Evolutionary conservation across 37 sponge, comb jelly and placozoan genomes (phyloP).

Genomic region (Chondrosia reniformis): DNA sequence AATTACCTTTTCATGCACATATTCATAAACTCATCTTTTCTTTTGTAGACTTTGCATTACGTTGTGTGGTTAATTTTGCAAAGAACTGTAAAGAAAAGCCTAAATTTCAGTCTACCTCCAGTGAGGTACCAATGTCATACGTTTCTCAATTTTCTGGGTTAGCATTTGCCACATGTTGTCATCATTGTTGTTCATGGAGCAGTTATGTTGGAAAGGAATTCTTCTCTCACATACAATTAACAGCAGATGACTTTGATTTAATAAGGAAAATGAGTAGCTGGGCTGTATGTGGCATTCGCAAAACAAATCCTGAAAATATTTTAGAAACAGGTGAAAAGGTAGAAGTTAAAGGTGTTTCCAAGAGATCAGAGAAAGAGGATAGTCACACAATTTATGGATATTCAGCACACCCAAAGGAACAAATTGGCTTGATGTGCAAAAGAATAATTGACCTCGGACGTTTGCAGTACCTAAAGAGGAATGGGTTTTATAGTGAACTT

Average conservation of each 20-base stretch:
- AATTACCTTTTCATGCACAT: too few relatives aligned
- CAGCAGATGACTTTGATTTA: constrained; percentile 63
- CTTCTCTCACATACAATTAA: constrained; percentile 51
- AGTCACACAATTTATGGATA: background rate
- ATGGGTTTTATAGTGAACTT: constrained; percentile 49
- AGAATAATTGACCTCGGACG: constrained; percentile 71
- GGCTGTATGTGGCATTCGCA: constrained; percentile 78
- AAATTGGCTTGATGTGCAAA: constrained; percentile 80
- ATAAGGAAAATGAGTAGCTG: constrained; percentile 80
- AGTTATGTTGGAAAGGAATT: constrained; percentile 57
- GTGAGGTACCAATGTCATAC: too few relatives aligned
- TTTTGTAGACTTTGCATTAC: constrained; percentile 27
- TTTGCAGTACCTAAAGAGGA: constrained; percentile 42
- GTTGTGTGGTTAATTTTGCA: background rate
- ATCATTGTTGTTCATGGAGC: constrained; percentile 81
- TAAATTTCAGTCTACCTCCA: background rate
- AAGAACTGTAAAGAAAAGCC: background rate
- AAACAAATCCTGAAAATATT: background rate
- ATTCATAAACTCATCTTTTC: too few relatives aligned
- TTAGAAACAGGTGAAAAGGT: background rate
- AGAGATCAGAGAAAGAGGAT: background rate
- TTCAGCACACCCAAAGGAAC: constrained; percentile 62
- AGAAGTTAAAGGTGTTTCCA: background rate
- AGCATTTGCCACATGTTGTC: constrained; percentile 85
- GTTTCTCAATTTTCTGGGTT: constrained; percentile 44